Evolutionary conservation across 2,888 invertebrate genomes (phyloP), one percentile per base, ranked within the genome.

Genomic region (Xanthorhoe designata): DNA sequence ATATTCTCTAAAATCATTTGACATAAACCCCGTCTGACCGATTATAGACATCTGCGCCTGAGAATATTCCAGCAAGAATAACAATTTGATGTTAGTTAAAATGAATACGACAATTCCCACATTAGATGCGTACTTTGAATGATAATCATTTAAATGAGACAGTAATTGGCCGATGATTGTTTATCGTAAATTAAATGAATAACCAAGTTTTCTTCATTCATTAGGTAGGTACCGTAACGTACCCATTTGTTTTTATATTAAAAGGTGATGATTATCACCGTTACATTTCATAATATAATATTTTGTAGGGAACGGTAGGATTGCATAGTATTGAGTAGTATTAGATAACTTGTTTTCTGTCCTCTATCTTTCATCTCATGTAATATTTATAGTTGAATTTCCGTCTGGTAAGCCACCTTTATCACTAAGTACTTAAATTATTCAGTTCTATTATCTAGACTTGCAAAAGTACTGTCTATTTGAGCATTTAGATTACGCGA

Each of bases 1-100:
- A 15, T 15, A 50, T 50, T 24, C 9, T 19, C 32, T 57, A 29
- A 51, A 19, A 51, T 51, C 17, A 17, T 18, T 13, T 42, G 15
- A 62, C 66, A 53, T 61, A 56, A 35, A 61, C 61, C 61, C 51
- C 51, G 35, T 5, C 17, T 47, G 45, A 51, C 65, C 56, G 60
- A 56, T 60, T 49, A 42, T n/a, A 10, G 55, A 38, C 38, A 42
- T 56, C 32, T 55, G 15, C 50, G 50, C 35, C 17, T 59, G 49
- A 52, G 59, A 66, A 58, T 62, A 19, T 62, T 55, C 51, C 35
- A 56, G 45, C 5, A 56, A 54, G 29, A 53, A 60, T 51, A 17
- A 18, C 24, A 53, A 19, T n/a, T 35, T 53, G 45, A 17, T 53
- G 45, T 45, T 4, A n/a, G 52, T 42, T 42, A 10, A 42, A 15